A percentile compares a stretch with the other conserved stretches of the same genome.
Evolutionary conservation across 1,140 invertebrate genomes (phyloP).

Genomic region (Camponotus pennsylvanicus): DNA sequence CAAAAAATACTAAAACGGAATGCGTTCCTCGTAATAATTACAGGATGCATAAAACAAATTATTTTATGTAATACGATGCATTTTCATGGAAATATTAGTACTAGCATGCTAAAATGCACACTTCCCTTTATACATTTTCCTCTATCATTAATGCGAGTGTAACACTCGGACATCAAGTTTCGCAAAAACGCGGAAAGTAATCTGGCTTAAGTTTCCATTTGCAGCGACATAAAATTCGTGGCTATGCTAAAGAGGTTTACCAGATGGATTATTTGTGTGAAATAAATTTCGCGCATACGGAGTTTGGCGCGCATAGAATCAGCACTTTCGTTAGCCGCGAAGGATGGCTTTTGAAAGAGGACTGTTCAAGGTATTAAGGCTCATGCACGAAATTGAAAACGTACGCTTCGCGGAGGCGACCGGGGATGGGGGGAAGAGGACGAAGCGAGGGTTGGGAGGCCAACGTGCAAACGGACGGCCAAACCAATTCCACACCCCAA

Average conservation of each 20-base stretch:
- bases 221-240: slow-evolving; percentile 58
- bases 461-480: slow-evolving; percentile 62
- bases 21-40: not conserved
- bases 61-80: not conserved
- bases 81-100: slow-evolving; percentile 24
- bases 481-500: slow-evolving; percentile 73
- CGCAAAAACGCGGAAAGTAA: slow-evolving; percentile 48
- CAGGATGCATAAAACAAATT: not conserved
- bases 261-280: slow-evolving; percentile 62
- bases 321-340: slow-evolving; percentile 67
- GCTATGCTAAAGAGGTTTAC: slow-evolving; percentile 62
- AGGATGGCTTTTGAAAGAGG: slow-evolving; percentile 69
- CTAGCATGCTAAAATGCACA: too few species aligned
- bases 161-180: slow-evolving; percentile 19
- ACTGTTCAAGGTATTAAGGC: slow-evolving; percentile 70
- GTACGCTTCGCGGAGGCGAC: slow-evolving; percentile 47
- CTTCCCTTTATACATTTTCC: not conserved
- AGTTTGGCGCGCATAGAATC: slow-evolving; percentile 40
- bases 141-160: slow-evolving; percentile 41
- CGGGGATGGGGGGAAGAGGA: not conserved
- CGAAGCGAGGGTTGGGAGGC: slow-evolving; percentile 36
- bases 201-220: slow-evolving; percentile 62
- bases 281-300: slow-evolving; percentile 64
- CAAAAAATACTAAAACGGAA: not conserved
- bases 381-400: slow-evolving; percentile 72